A percentile compares a stretch with the other conserved stretches of the same genome.
phyloP scores from a whole-genome alignment of 2,113 vertebrate genomes.

The Chauna torquata region DNA sequence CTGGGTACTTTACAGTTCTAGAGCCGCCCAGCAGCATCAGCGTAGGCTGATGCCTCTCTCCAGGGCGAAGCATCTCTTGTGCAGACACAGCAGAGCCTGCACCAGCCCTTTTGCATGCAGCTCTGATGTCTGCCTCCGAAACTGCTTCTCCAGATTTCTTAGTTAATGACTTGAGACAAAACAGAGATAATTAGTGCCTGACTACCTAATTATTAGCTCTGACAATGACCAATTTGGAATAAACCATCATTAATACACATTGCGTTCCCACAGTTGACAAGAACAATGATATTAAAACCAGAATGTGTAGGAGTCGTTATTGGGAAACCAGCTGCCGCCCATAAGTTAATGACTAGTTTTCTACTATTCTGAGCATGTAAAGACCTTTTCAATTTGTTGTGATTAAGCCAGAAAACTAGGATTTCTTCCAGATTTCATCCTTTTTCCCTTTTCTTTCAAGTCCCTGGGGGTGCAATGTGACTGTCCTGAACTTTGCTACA shows the following conservation, averaged over 20 bases:
- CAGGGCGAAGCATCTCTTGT: not conserved
- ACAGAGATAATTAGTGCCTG: conserved; percentile 60
- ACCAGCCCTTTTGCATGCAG: not conserved
- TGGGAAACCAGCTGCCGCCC: conserved; percentile 47
- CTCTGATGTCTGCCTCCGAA: not conserved
- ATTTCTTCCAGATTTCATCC: not conserved
- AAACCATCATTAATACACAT: conserved; percentile 51
- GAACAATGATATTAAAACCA: conserved; percentile 63
- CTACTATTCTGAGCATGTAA: not conserved
- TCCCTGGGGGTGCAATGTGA: rapidly evolving
- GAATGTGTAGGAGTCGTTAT: conserved; percentile 18
- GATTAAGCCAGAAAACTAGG: not conserved
- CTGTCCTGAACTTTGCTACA: not conserved
- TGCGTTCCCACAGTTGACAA: conserved; percentile 47
- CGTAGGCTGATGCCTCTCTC: not conserved
- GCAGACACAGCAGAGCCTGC: not conserved
- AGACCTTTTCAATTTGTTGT: conserved; percentile 9
- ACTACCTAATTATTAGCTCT: conserved; percentile 56
- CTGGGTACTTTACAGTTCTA: rapidly evolving
- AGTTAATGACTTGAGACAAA: conserved; percentile 52
- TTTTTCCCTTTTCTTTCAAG: not conserved
- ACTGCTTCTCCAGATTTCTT: conserved; percentile 51
- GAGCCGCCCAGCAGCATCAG: not conserved
- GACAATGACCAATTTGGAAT: conserved; percentile 56
- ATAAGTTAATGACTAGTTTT: conserved; percentile 65